These are phyloP conservation scores for Dendrocincla tyrannina DNA, from an alignment of 2,797 vertebrate genomes.

Conservation along the genomic window DNA sequence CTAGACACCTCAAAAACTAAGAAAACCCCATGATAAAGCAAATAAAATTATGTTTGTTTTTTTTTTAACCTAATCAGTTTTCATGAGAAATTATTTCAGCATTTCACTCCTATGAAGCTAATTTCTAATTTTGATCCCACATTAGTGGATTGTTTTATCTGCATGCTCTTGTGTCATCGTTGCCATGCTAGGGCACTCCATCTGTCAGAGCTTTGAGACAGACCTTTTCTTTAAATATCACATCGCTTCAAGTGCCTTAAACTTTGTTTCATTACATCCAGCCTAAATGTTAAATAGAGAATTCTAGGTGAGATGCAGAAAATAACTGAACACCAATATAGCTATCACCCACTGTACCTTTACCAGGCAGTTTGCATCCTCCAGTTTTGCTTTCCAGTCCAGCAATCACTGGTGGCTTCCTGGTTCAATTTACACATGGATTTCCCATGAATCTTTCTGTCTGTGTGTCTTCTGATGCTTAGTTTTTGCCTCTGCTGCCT, in stretches of 20 bases:
- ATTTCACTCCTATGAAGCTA: not conserved
- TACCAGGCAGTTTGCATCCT: not conserved
- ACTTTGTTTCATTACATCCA: not conserved
- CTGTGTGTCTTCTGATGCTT: not conserved
- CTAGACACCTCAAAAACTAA: not conserved
- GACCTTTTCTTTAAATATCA: not conserved
- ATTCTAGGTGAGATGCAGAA: not conserved
- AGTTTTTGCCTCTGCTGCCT: not conserved
- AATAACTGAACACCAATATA: not conserved
- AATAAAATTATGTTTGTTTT: not conserved
- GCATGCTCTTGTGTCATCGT: rapidly evolving
- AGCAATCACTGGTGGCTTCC: not conserved
- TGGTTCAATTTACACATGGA: not conserved
- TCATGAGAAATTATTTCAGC: not conserved
- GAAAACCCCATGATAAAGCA: not conserved
- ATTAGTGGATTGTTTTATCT: not conserved
- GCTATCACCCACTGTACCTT: not conserved
- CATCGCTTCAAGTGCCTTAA: not conserved
- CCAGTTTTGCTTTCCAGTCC: not conserved
- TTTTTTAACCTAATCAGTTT: not conserved
- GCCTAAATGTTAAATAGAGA: not conserved
- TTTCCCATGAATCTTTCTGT: not conserved
- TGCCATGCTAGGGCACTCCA: not conserved
- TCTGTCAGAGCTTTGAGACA: not conserved
- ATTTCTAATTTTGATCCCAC: not conserved